Evolutionary conservation across 2,113 vertebrate species (phyloP).

Genomic region (Gopherus flavomarginatus): DNA sequence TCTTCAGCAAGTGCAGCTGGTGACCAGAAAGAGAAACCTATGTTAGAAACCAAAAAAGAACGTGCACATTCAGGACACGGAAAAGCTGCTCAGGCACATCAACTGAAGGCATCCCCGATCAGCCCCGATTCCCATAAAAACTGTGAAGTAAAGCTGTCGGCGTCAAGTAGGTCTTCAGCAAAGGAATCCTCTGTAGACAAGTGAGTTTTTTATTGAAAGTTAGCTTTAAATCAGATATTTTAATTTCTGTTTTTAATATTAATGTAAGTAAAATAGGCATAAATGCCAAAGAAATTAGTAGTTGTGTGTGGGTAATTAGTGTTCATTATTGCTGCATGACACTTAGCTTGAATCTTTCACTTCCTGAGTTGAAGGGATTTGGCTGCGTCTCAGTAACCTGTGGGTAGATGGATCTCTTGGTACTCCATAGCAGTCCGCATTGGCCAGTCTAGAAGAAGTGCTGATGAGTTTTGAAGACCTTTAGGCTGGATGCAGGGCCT

Average conservation of each 20-base stretch:
- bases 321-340: not conserved
- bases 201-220: not conserved
- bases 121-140: not conserved
- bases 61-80: not conserved
- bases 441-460: not conserved
- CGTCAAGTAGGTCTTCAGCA: not conserved
- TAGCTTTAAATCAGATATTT: not conserved
- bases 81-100: not conserved
- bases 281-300: not conserved
- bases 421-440: not conserved
- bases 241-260: not conserved
- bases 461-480: not conserved
- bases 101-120: not conserved
- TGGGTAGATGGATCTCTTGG: not conserved
- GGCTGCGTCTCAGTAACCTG: not conserved
- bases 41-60: not conserved
- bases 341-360: not conserved
- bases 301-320: not conserved
- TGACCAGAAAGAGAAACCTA: not conserved
- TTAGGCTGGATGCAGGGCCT: not conserved
- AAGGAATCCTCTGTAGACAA: conserved; percentile 41
- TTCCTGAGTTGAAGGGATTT: not conserved
- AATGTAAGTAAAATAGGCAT: accelerated
- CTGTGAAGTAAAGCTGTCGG: not conserved
- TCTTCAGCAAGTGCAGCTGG: not conserved